A percentile compares a stretch with the other conserved stretches of the same genome.
phyloP scores from a whole-genome alignment of 2,888 invertebrate species.

The Anticlea derivata region DNA sequence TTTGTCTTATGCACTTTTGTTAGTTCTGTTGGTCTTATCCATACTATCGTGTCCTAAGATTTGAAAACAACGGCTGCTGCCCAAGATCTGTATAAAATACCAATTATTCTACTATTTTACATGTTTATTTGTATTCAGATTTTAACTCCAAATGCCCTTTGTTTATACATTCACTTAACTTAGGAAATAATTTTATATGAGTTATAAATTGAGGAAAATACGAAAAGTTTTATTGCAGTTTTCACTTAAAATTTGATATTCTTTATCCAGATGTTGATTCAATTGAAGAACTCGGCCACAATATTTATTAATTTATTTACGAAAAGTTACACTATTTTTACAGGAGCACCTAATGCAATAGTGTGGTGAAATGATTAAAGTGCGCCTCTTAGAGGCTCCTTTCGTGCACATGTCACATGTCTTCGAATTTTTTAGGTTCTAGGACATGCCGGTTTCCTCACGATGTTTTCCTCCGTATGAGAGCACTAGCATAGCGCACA shows the following conservation, averaged over 20 bases:
- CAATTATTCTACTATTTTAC: slow-evolving; percentile 62
- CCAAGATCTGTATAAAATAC: slow-evolving; percentile 66
- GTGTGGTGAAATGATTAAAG: no score
- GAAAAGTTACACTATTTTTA: no score
- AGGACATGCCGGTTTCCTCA: no score
- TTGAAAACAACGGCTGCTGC: slow-evolving; percentile 25
- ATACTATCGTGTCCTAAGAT: slow-evolving; percentile 12
- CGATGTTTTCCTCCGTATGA: no score
- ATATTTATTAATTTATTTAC: no score
- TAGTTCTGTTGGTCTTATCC: slow-evolving; percentile 21
- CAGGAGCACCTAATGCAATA: no score
- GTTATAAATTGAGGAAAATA: not conserved
- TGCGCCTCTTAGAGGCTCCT: no score
- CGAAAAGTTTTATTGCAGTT: slow-evolving; percentile 7
- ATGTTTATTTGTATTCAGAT: slow-evolving; percentile 51
- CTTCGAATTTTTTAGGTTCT: no score
- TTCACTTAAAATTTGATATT: not conserved
- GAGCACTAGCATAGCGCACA: no score
- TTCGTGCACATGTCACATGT: no score
- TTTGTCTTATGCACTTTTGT: not conserved
- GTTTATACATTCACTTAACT: not conserved
- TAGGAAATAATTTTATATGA: slow-evolving; percentile 1
- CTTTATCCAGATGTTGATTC: not conserved
- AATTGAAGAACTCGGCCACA: no score
- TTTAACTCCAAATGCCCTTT: slow-evolving; percentile 13